A percentile compares a stretch with the other conserved stretches of the same genome.
phyloP scores from a whole-genome alignment of 37 sponge, comb jelly and placozoan species.

The Theonella swinhoei region DNA sequence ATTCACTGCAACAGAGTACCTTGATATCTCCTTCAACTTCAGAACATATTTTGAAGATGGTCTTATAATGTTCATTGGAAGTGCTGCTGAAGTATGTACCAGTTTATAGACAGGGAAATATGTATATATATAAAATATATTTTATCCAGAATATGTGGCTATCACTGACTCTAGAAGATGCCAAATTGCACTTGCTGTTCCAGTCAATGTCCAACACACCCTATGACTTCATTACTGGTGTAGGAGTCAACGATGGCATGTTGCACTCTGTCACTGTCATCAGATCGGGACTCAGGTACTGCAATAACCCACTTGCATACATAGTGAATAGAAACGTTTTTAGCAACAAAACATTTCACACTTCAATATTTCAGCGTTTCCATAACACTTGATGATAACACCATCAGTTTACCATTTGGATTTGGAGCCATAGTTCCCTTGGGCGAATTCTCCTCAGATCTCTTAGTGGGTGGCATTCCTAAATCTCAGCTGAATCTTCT shows the following conservation, averaged over 20 bases:
- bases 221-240: background rate
- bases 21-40: constrained; percentile 4
- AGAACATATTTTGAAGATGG: background rate
- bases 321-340: no score
- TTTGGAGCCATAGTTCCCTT: background rate
- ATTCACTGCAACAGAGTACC: background rate
- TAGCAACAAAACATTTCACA: background rate
- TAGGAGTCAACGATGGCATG: background rate
- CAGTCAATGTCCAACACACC: background rate
- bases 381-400: background rate
- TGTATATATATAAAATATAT: background rate
- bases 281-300: background rate
- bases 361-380: background rate
- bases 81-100: constrained; percentile 1
- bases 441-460: background rate
- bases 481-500: background rate
- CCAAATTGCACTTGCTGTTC: background rate
- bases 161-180: background rate
- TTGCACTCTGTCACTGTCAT: background rate
- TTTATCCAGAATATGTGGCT: background rate
- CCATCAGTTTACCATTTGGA: background rate
- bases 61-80: background rate
- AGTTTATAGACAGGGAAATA: no score
- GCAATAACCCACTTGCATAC: no score
- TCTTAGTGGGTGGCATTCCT: background rate